Conservation (phyloP, 2,797 vertebrate genomes). For the Tadarida brasiliensis region DNA sequence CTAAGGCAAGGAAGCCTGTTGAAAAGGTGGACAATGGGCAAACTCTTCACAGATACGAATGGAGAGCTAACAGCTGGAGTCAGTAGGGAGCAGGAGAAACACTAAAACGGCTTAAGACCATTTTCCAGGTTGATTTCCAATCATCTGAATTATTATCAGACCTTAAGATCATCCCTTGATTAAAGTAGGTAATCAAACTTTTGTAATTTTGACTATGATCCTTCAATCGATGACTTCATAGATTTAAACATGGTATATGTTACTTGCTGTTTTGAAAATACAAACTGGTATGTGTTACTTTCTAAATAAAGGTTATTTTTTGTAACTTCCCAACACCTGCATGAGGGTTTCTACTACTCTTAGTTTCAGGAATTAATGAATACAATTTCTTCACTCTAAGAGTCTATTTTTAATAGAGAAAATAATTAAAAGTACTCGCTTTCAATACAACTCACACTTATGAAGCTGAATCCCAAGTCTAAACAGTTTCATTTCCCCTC, state of each 20-base stretch:
- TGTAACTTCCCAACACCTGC: background rate
- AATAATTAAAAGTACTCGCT: background rate
- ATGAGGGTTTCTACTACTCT: background rate
- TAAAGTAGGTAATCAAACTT: background rate
- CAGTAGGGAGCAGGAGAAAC: background rate
- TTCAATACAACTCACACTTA: background rate
- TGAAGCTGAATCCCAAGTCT: background rate
- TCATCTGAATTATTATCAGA: background rate
- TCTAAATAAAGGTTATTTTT: background rate
- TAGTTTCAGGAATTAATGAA: background rate
- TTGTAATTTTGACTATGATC: background rate
- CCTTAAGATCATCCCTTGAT: background rate
- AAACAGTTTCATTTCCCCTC: background rate
- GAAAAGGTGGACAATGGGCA: background rate
- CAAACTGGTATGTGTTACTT: background rate
- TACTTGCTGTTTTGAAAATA: constrained; percentile 20
- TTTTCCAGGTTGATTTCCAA: background rate
- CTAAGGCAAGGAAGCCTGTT: background rate
- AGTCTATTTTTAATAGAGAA: background rate
- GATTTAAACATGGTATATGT: background rate
- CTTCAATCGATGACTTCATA: background rate
- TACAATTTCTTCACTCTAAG: background rate
- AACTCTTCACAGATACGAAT: background rate
- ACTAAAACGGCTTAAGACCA: background rate
- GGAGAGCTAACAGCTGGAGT: background rate